Evolutionary conservation across 2,797 vertebrate species (phyloP).

Genomic region (Sebastes trivittatus): DNA sequence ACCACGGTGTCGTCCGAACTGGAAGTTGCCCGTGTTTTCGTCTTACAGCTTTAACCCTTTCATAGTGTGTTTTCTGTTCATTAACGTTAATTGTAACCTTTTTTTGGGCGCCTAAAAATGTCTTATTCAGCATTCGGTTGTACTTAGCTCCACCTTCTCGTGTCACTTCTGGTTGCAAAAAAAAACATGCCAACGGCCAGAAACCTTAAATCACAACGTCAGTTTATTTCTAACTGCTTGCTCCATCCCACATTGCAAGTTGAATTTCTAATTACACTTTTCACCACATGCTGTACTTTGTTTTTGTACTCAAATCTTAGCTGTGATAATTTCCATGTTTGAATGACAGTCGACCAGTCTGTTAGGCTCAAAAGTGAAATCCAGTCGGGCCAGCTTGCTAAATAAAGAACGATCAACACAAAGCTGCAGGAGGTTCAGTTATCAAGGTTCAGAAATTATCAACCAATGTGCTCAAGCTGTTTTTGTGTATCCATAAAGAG

Average conservation of each 20-base stretch:
- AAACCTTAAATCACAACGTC: not conserved
- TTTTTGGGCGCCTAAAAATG: no score
- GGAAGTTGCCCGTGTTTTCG: no score
- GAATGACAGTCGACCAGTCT: slow-evolving; percentile 27
- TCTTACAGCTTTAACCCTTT: no score
- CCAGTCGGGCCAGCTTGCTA: slow-evolving; percentile 2
- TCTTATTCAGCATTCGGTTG: no score
- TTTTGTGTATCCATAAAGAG: slow-evolving; percentile 9
- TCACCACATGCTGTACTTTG: not conserved
- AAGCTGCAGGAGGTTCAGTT: slow-evolving; percentile 11
- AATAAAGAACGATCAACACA: slow-evolving; percentile 11
- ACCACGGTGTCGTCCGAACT: no score
- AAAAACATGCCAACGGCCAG: no score
- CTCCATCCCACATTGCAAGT: not conserved
- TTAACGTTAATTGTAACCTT: no score
- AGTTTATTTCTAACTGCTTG: not conserved
- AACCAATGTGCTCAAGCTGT: slow-evolving; percentile 16
- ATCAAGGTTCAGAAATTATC: slow-evolving; percentile 18
- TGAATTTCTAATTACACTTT: not conserved
- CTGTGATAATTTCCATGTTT: not conserved
- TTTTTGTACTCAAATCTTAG: not conserved
- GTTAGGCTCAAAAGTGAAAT: not conserved
- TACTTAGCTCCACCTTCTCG: no score
- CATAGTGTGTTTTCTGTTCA: no score
- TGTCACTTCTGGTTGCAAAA: no score